phyloP scores from a whole-genome alignment of 2,113 vertebrate species.

The Phainopepla nitens region DNA sequence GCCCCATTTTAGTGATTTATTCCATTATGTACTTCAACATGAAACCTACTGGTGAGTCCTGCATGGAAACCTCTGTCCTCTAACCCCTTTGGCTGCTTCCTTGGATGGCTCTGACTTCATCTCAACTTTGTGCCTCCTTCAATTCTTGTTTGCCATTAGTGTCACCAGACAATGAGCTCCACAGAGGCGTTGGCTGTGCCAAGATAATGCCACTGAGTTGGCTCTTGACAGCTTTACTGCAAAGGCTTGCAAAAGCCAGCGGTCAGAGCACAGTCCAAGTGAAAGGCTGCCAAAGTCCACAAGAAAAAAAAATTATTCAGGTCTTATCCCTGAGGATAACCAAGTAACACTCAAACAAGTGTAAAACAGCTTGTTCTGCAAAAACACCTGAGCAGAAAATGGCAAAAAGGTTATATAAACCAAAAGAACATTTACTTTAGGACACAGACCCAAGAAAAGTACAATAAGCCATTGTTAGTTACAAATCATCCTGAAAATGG shows the following conservation, averaged over 20 bases:
- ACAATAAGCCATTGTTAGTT: conserved; percentile 54
- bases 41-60: not conserved
- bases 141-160: conserved; percentile 1
- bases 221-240: not conserved
- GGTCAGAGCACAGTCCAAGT: not conserved
- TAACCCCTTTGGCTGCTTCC: not conserved
- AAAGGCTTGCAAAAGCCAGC: not conserved
- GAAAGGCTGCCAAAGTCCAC: conserved; percentile 34
- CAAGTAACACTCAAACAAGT: conserved; percentile 4
- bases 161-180: not conserved
- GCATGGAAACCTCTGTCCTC: not conserved
- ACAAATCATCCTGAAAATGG: not conserved
- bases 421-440: not conserved
- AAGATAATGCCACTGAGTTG: not conserved
- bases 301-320: not conserved
- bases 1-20: conserved; percentile 7
- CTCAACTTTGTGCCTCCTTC: not conserved
- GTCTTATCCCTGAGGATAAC: conserved; percentile 4
- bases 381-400: conserved; percentile 3
- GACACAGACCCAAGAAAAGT: not conserved
- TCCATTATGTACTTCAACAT: not conserved
- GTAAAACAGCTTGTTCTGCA: conserved; percentile 16
- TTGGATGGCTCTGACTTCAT: not conserved
- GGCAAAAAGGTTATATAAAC: conserved; percentile 53
- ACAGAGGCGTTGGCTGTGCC: not conserved